Conservation (phyloP, 2,797 vertebrate species). For the Pogoniulus pusillus region DNA sequence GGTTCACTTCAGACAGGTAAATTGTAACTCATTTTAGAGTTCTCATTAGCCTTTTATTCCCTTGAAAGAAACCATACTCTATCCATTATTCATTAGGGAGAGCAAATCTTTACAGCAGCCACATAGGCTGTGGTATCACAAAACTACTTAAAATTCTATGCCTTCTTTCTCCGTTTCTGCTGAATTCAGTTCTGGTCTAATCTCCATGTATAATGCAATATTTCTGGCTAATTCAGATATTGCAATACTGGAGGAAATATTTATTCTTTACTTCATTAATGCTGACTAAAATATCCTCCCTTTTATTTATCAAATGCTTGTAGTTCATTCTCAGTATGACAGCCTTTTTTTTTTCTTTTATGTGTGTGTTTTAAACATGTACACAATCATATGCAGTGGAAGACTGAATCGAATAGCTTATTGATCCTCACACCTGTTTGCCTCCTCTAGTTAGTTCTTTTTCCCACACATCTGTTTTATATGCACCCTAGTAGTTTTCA, state of each 20-base stretch:
- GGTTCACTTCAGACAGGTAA: not conserved
- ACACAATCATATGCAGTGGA: not conserved
- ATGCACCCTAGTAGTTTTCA: not conserved
- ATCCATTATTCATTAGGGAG: conserved; percentile 38
- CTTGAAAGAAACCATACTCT: not conserved
- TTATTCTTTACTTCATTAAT: not conserved
- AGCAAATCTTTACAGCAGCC: conserved; percentile 20
- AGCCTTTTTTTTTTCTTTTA: not conserved
- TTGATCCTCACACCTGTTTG: not conserved
- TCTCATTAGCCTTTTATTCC: conserved; percentile 20
- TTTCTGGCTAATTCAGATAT: conserved; percentile 23
- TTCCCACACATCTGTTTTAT: not conserved
- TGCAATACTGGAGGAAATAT: not conserved
- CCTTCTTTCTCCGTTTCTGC: not conserved
- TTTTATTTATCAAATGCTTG: not conserved
- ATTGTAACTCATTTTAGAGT: not conserved
- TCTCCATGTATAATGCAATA: conserved; percentile 18
- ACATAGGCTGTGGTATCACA: not conserved
- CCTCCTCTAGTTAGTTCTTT: not conserved
- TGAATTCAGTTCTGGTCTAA: conserved; percentile 32
- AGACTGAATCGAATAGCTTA: not conserved
- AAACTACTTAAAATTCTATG: conserved; percentile 44
- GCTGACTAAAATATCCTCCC: not conserved
- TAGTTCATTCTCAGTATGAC: not conserved
- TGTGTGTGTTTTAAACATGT: not conserved